These are phyloP conservation scores for Neostethus bicornis DNA, from an alignment of 2,797 vertebrate genomes.

Conservation along the genomic window DNA sequence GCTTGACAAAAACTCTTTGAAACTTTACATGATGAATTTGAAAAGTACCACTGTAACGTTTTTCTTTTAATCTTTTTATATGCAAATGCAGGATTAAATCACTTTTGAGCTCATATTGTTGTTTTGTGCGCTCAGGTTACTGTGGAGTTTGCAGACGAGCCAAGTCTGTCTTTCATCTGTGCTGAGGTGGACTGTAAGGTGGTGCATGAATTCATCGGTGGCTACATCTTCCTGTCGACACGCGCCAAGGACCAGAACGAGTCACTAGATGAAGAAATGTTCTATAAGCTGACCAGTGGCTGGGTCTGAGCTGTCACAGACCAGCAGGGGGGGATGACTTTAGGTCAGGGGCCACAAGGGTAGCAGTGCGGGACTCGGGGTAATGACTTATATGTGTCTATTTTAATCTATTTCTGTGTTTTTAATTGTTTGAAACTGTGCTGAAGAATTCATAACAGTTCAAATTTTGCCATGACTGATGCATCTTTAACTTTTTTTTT, in stretches of 20 bases:
- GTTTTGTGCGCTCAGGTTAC: conserved; percentile 83
- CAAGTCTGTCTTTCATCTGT: conserved; percentile 93
- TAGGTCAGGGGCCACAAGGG: conserved; percentile 60
- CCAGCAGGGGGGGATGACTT: conserved; percentile 16
- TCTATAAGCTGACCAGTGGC: conserved; percentile 99
- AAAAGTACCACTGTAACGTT: too few species aligned
- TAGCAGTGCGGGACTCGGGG: conserved; percentile 14
- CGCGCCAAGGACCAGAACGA: conserved; percentile 99
- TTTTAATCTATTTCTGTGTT: conserved; percentile 61
- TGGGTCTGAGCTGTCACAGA: conserved; percentile 87
- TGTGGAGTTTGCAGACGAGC: conserved; percentile 95
- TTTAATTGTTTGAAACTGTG: conserved; percentile 59
- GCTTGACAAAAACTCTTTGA: too few species aligned
- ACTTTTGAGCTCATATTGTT: not conserved
- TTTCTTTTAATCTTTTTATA: too few species aligned
- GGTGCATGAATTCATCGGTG: conserved; percentile 98
- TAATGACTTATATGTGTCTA: conserved; percentile 41
- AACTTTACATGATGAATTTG: too few species aligned
- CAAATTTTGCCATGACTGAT: conserved; percentile 50
- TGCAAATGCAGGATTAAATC: not conserved
- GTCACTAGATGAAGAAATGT: conserved; percentile 99
- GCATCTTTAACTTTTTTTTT: conserved; percentile 49
- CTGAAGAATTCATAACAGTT: conserved; percentile 52
- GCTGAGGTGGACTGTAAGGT: conserved; percentile 98
- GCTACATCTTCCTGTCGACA: conserved; percentile 98